A percentile compares a stretch with the other conserved stretches of the same genome.
Conservation (phyloP, 1,140 invertebrate species). For the Bombus superbus region DNA sequence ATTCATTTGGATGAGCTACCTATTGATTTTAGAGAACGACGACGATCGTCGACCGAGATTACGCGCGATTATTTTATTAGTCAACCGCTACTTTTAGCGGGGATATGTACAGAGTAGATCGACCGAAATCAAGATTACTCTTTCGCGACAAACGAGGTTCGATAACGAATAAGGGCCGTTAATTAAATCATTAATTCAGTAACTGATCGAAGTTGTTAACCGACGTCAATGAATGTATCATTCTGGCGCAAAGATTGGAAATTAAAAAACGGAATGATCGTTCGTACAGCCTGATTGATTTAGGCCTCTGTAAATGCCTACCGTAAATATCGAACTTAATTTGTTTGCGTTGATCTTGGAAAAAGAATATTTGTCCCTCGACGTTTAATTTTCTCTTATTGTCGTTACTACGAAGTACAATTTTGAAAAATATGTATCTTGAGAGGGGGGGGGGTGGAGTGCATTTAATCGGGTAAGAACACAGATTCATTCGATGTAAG, state of each 20-base stretch:
- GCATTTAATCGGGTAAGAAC: no score
- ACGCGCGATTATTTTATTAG: neutral
- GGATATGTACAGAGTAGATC: neutral
- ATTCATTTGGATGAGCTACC: neutral
- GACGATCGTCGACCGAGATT: neutral
- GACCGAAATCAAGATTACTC: neutral
- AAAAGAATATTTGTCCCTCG: no score
- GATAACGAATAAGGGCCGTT: neutral
- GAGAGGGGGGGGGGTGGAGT: no score
- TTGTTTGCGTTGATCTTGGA: no score
- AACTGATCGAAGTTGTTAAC: neutral
- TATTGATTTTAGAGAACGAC: conserved; percentile 23
- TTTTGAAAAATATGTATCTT: no score
- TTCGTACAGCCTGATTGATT: no score
- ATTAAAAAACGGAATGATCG: neutral
- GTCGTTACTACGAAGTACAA: no score
- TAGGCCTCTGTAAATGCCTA: no score
- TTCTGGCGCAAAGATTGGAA: neutral
- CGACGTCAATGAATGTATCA: neutral
- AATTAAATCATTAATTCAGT: neutral
- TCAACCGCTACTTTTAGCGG: neutral
- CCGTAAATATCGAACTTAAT: no score
- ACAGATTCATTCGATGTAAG: neutral
- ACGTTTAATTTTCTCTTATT: no score
- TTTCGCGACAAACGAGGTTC: neutral